Evolutionary conservation across 2,113 vertebrate species (phyloP), one percentile per base, ranked within the genome.

Genomic region (Callospermophilus lateralis): DNA sequence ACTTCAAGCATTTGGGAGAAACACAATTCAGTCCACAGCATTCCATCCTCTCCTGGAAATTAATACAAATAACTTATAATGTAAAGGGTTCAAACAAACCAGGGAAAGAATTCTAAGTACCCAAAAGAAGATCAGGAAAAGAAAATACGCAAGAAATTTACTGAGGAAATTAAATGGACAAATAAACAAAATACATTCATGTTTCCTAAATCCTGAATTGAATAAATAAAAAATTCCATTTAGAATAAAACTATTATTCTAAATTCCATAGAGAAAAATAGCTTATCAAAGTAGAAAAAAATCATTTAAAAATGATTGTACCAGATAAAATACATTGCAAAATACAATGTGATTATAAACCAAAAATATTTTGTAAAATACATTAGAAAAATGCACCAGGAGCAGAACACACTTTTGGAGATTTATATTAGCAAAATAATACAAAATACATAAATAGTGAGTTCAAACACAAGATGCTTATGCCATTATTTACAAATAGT

Each of bases 371-470:
- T 84, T 68, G 1, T 68, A 32, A 83, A 10, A n/a, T 73, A 86
- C 77, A 76, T 6, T 95, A 26, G 51, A 94, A 86, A 84, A 81
- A 67, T 74, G 58, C 39, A 76, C 24, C 37, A 67, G 22, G n/a
- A 68, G 61, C 15, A 42, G 67, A 61, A 86, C 45, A 4, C 48
- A 48, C 87, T 90, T 84, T 73, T 45, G 19, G 37, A 81, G 67
- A 76, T 87, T 86, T 76, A 48, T 61, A 81, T 34, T 90, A 84
- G 37, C 48, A 58, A 95, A 89, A 84, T 79, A 81, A 90, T 42
- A 34, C 77, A 30, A 76, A 61, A 70, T 63, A 51, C 34, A 34
- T 7, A 61, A 84, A 68, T 68, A 63, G 10, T 76, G 24, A 30
- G 7, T 84, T 84, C 39, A 48, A 85, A 39, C 13, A 65, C 8